A percentile compares a stretch with the other conserved stretches of the same genome.
phyloP scores from a whole-genome alignment of 2,113 vertebrate species.

The Datnioides undecimradiatus region DNA sequence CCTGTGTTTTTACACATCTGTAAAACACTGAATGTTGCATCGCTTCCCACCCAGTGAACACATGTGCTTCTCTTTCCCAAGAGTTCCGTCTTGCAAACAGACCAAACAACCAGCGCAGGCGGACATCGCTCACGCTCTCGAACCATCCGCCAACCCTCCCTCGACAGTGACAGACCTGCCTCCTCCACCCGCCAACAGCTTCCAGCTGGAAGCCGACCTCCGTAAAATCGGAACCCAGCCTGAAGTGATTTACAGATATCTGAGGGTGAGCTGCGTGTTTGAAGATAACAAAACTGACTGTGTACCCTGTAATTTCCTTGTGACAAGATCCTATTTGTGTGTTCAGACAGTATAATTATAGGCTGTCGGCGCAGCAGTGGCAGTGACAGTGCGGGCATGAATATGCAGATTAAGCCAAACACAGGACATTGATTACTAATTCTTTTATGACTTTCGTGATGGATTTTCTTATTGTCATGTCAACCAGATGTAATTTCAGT shows the following conservation, averaged over 20 bases:
- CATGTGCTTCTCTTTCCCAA: conserved; percentile 31
- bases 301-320: too few species aligned
- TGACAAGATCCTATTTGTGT: neutral
- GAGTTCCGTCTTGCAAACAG: conserved; percentile 12
- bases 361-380: neutral
- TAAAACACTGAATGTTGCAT: neutral
- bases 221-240: conserved; percentile 88
- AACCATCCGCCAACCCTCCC: neutral
- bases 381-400: neutral
- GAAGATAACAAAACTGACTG: neutral
- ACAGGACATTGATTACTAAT: neutral
- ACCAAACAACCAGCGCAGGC: neutral
- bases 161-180: conserved; percentile 70
- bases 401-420: neutral
- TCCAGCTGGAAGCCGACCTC: conserved; percentile 94
- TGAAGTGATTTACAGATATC: conserved; percentile 88
- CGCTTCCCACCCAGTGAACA: neutral
- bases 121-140: neutral
- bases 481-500: neutral
- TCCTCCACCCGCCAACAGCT: conserved; percentile 89
- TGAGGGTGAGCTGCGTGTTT: conserved; percentile 85
- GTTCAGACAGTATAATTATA: neutral
- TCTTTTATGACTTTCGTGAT: neutral
- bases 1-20: neutral
- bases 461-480: neutral